Evolutionary conservation across 2,888 invertebrate species (phyloP), one percentile per base, ranked within the genome.

Genomic region (Parnassius mnemosyne): DNA sequence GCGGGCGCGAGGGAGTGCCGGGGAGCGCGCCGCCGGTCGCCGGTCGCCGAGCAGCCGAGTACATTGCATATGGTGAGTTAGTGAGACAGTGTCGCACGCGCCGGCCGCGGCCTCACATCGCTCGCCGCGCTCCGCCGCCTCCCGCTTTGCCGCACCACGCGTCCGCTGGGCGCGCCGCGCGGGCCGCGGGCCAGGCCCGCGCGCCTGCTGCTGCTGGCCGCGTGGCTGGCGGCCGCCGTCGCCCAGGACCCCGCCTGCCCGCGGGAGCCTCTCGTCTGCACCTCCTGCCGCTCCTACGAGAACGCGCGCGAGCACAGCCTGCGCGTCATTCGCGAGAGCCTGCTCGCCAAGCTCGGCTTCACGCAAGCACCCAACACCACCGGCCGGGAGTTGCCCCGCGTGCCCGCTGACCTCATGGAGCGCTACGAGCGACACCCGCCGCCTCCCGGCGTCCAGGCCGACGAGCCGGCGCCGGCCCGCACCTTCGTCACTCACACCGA

Each of bases 321-420:
- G 66, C 92, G 92, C 74, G 92, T 93, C 62, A 94, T 95, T 71
- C 94, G 94, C 77, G 92, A 93, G 78, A 93, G 94, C 79, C 92
- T 94, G 65, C 84, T 94, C 64, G 92, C 92, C 69, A 94, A 94
- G 72, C 87, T 94, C 65, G 94, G 94, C 67, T 87, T 94, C 76
- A 85, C 91, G 65, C 92, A 92, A 71, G 92, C 94, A 53, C 94
- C 94, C 50, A 94, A 94, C 77, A 94, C 94, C 64, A 94, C 94
- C 16, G 92, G 92, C 57, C 84, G 92, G 61, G 84, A 86, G 71
- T 83, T 93, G 71, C 94, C 94, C 34, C 85, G 88, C 58, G 93
- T 94, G 65, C 94, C 94, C 49, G 84, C 85, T 61, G 92, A 92
- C 66, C 87, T 93, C 70, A 87, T 93, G 82, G 87, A 92, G 77